Base-by-base conservation (phyloP, 2,113 vertebrate species). In the Bombycilla garrulus region DNA sequence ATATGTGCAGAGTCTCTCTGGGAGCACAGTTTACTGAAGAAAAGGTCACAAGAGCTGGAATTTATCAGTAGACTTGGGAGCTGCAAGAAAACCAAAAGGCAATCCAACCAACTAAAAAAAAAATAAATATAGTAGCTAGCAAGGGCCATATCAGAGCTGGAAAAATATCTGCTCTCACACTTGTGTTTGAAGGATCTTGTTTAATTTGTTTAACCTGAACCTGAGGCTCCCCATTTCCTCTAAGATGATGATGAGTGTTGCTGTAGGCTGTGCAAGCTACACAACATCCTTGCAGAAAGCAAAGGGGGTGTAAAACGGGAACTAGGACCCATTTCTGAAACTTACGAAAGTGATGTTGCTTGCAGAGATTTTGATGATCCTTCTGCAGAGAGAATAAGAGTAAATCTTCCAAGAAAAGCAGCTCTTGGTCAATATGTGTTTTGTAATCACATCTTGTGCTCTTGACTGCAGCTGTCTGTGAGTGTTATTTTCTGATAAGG, bases 191-290 rank as follows among this genome's bases (percentile, higher is more conserved):
- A 81, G 60, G 29, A 58, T 67, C 90, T 81, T 83, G 13, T 26
- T 73, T 58, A 19, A 47, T 84, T 87, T 50, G 2, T 78, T 89
- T 40, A 62, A 47, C 18, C 38, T 74, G 38, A 64, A 47, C 29
- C 78, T 84, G 35, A 64, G 47, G n/a, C 24, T 91, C 11, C n/a
- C 12, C n/a, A 1, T 91, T 91, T 91, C 65, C 33, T 91, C 36
- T 42, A 9, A 54, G 17, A 78, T 31, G 56, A 56, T 0, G 0
- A 64, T 66, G 38, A 40, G 10, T 53, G 12, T n/a, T 65, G 48
- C 44, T 88, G 35, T 40, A 67, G 45, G 38, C 56, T 81, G 26
- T 42, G 47, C 51, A 69, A 90, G 38, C 44, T 78, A 47, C 24
- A 40, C 7, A 42, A 74, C 12, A 45, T 33, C 73, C 47, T 67